Evolutionary conservation across 2,113 vertebrate genomes (phyloP).

Genomic region (Rhinolophus ferrumequinum): DNA sequence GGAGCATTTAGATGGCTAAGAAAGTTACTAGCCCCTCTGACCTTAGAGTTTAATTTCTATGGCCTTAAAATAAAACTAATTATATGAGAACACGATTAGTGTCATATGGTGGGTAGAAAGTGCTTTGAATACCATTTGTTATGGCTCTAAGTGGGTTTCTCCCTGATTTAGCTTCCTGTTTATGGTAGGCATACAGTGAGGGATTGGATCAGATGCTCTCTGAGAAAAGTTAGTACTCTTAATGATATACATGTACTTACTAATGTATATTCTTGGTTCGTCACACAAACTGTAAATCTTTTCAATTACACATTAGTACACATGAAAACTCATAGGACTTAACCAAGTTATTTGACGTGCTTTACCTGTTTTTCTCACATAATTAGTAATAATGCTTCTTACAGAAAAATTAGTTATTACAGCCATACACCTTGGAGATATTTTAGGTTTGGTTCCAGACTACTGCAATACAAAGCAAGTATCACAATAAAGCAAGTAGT

Average conservation of each 20-base stretch:
- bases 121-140: constrained; percentile 19
- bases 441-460: neutral
- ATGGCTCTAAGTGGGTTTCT: neutral
- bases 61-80: neutral
- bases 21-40: neutral
- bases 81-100: neutral
- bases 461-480: neutral
- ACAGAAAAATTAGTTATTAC: neutral
- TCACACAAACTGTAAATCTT: neutral
- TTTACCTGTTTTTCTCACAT: neutral
- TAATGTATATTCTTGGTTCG: constrained; percentile 15
- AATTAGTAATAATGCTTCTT: neutral
- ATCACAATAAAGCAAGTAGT: neutral
- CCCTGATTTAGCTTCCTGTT: neutral
- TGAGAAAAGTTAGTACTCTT: neutral
- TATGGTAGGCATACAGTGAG: neutral
- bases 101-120: neutral
- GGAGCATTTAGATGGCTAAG: neutral
- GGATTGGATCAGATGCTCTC: neutral
- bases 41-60: neutral
- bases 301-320: neutral
- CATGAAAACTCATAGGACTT: neutral
- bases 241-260: neutral
- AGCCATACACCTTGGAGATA: neutral
- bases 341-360: constrained; percentile 4